Percentiles rank a stretch among this genome's conserved stretches.
Evolutionary conservation across 2,797 vertebrate genomes (phyloP).

Genomic region (Thamnophis elegans): DNA sequence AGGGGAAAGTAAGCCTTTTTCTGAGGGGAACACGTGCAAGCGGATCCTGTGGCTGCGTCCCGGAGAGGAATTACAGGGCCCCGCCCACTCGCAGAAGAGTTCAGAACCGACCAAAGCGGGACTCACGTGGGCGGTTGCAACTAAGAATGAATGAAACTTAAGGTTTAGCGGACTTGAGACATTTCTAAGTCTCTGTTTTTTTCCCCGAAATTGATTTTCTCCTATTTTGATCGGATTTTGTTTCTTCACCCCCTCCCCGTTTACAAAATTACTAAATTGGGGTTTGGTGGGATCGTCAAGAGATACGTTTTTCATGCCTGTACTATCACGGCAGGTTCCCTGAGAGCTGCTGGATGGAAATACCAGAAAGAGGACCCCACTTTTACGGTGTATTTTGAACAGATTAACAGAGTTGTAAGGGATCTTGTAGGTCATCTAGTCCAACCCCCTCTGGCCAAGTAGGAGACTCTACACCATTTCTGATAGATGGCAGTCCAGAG

Average conservation of each 20-base stretch:
- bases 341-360: neutral
- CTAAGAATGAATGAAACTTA: too few relatives aligned
- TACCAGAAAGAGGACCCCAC: neutral
- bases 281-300: neutral
- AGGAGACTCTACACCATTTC: too few relatives aligned
- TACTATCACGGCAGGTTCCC: neutral
- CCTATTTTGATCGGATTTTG: neutral
- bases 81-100: neutral
- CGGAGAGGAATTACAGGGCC: accelerated
- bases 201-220: neutral
- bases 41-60: neutral
- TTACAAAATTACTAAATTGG: neutral
- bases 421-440: too few relatives aligned
- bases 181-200: neutral
- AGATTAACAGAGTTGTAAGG: too few relatives aligned
- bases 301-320: neutral
- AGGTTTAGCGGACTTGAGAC: neutral
- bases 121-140: neutral
- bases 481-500: too few relatives aligned
- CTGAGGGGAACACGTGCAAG: neutral
- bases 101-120: neutral
- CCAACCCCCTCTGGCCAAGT: too few relatives aligned
- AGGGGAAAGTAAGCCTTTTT: neutral
- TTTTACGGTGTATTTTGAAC: neutral
- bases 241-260: neutral